phyloP scores from a whole-genome alignment of 2,888 invertebrate genomes.

The Cerastoderma edule region DNA sequence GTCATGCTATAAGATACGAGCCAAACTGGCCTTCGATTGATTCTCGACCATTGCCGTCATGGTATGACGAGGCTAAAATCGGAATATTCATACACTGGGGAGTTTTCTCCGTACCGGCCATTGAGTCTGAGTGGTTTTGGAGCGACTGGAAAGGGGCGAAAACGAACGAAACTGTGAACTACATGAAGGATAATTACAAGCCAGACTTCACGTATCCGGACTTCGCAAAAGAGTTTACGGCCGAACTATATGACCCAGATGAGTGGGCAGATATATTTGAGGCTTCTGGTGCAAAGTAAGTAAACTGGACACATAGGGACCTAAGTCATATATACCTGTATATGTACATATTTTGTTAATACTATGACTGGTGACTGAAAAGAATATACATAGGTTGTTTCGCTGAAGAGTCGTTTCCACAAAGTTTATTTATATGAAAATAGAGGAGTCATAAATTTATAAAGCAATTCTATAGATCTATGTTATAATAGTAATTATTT shows the following conservation, averaged over 20 bases:
- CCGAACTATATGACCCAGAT: slow-evolving; percentile 93
- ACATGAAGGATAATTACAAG: slow-evolving; percentile 93
- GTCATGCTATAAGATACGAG: slow-evolving; percentile 43
- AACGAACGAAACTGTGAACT: slow-evolving; percentile 83
- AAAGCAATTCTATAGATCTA: too few relatives aligned
- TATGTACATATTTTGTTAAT: too few relatives aligned
- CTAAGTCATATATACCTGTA: too few relatives aligned
- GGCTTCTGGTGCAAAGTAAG: slow-evolving; percentile 91
- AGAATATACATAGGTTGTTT: too few relatives aligned
- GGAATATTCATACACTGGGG: slow-evolving; percentile 85
- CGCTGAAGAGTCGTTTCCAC: too few relatives aligned
- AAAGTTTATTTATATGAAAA: too few relatives aligned
- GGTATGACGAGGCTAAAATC: slow-evolving; percentile 85
- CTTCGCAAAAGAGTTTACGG: slow-evolving; percentile 92
- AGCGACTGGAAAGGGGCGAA: slow-evolving; percentile 87
- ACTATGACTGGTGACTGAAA: too few relatives aligned
- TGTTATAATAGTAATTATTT: too few relatives aligned
- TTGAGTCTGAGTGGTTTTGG: slow-evolving; percentile 94
- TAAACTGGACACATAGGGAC: too few relatives aligned
- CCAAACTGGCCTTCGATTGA: slow-evolving; percentile 82
- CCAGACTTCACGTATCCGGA: slow-evolving; percentile 95
- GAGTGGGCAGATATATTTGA: slow-evolving; percentile 93
- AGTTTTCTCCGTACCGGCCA: slow-evolving; percentile 83
- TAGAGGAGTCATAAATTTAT: too few relatives aligned
- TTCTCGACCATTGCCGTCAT: slow-evolving; percentile 82